These are phyloP conservation scores for Hyperopisus bebe DNA, from an alignment of 2,113 vertebrate genomes.

Conservation along the genomic window DNA sequence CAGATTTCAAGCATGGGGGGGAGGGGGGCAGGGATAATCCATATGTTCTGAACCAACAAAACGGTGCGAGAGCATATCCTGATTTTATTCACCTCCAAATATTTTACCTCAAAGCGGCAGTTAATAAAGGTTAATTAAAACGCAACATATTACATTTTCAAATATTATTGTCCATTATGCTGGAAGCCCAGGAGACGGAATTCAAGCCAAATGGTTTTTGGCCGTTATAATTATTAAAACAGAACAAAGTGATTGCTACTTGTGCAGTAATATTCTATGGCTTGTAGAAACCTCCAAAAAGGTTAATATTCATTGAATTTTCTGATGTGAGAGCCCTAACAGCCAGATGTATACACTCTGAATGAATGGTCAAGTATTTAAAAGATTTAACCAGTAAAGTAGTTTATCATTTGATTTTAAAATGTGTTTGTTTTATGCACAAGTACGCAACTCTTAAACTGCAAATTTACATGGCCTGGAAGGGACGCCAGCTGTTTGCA, in stretches of 20 bases:
- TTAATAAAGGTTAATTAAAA: not conserved
- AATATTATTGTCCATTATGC: not conserved
- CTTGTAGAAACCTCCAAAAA: not conserved
- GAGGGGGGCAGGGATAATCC: not conserved
- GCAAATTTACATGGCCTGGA: not conserved
- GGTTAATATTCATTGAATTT: not conserved
- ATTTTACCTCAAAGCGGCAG: not conserved
- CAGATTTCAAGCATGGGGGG: not conserved
- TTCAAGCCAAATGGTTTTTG: not conserved
- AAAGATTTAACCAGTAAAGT: not conserved
- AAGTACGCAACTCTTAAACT: too few relatives aligned
- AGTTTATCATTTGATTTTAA: not conserved
- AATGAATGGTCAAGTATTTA: not conserved
- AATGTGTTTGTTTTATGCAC: not conserved
- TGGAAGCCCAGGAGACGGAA: not conserved
- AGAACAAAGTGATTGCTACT: not conserved
- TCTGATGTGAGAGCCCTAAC: not conserved
- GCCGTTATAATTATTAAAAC: not conserved
- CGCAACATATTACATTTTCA: not conserved
- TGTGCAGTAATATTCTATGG: not conserved
- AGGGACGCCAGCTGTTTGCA: not conserved
- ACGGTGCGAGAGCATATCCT: not conserved
- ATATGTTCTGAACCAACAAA: not conserved
- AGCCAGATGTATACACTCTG: not conserved
- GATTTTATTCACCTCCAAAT: not conserved